Evolutionary conservation across 1,140 invertebrate species (phyloP), one percentile per base, ranked within the genome.

Genomic region (Berghia stephanieae): DNA sequence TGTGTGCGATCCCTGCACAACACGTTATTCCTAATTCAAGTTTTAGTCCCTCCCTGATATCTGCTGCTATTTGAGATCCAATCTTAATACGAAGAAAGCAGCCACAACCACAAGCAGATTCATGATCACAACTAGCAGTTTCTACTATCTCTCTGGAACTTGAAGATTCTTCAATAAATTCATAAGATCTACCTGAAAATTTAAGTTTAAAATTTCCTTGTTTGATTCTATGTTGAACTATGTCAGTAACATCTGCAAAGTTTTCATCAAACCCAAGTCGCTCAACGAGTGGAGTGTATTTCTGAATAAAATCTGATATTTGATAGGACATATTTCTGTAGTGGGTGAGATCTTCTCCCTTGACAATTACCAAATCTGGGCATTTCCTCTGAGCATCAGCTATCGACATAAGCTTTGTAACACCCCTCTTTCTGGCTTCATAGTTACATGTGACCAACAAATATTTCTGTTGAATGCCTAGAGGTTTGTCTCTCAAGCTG

Each of bases 1-100:
- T 96, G 80, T 95, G 93, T 44, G 93, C 92, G 79, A 96, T 92
- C 18, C 95, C 95, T 70, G 94, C 95, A 90, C 94, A 95, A 82
- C 92, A 93, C 8, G 94, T 95, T 49, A 95, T 90, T 46, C 93
- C 92, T 52, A 95, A 88, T 55, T 87, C 84, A 18, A 78, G 63
- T 34, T 78, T 40, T 21, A 87, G 49, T 31, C 81, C 81, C 24
- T 78, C 75, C 31, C 86, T 68, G 21, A 87, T 84, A 49, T 87
- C 86, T 13, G 74, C 80, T 38, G 86, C 83, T 63, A 87, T 80
- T 38, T 86, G 83, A n/a, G 84, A 86, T 46, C 83, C 84, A 72
- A 86, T 55, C 16, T 75, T 69, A 34, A 87, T 52, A 46, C 84
- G 73, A 10, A 67, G 43, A 3, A n/a, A n/a, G n/a, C n/a, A n/a